These are phyloP conservation scores for Corticium candelabrum DNA, from an alignment of 37 sponge, comb jelly and placozoan species.

Conservation along the genomic window DNA sequence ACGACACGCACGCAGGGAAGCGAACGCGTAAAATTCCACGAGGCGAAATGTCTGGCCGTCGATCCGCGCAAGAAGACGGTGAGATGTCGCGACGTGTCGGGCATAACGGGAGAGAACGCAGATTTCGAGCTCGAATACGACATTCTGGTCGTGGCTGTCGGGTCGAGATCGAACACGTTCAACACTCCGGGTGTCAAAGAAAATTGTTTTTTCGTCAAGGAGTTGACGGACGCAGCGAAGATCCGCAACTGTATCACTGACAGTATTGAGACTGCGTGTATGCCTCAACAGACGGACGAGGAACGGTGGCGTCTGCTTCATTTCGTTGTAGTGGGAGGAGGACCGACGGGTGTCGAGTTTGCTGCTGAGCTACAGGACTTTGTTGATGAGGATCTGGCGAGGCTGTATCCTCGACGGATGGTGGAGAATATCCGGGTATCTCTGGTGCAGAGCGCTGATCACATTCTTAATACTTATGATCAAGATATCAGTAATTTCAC, in stretches of 20 bases:
- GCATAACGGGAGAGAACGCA: neutral
- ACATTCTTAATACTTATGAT: slow-evolving; percentile 49
- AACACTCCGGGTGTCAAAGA: slow-evolving; percentile 42
- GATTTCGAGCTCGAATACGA: slow-evolving; percentile 34
- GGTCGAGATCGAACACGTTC: slow-evolving; percentile 43
- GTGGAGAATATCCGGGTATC: slow-evolving; percentile 15
- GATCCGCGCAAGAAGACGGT: slow-evolving; percentile 5
- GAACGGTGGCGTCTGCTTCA: slow-evolving; percentile 43
- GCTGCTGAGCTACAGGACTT: slow-evolving; percentile 56
- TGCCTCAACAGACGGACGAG: slow-evolving; percentile 38
- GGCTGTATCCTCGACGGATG: slow-evolving; percentile 24
- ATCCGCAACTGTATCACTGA: slow-evolving; percentile 47
- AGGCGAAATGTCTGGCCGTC: slow-evolving; percentile 42
- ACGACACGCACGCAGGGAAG: slow-evolving; percentile 17
- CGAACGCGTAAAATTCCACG: slow-evolving; percentile 14
- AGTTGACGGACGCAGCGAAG: slow-evolving; percentile 36
- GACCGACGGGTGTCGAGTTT: slow-evolving; percentile 71
- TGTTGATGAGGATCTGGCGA: slow-evolving; percentile 40
- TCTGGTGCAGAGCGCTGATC: slow-evolving; percentile 50
- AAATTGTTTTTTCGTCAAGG: slow-evolving; percentile 46
- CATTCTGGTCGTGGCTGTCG: slow-evolving; percentile 48
- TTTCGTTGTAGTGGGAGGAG: slow-evolving; percentile 57
- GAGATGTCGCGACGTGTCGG: neutral
- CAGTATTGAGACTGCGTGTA: slow-evolving; percentile 47
- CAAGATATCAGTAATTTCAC: slow-evolving; percentile 45